phyloP scores from a whole-genome alignment of 2,888 invertebrate species.

The Synanthedon tipuliformis region DNA sequence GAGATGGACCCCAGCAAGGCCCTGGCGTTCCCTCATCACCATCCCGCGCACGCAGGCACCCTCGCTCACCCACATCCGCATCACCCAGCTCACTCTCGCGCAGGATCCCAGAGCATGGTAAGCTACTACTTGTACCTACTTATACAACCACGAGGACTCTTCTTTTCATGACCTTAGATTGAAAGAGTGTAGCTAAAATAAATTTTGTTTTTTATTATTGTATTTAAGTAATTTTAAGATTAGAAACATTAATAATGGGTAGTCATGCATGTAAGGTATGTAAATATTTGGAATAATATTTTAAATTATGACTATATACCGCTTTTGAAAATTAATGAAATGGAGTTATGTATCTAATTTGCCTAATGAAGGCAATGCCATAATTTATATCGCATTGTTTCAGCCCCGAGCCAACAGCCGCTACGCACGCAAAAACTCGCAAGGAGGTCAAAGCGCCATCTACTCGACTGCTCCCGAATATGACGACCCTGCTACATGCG shows the following conservation, averaged over 20 bases:
- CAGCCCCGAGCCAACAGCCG: conserved; percentile 77
- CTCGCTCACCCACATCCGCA: conserved; percentile 82
- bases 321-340: no score
- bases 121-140: conserved; percentile 14
- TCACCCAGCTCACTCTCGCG: conserved; percentile 83
- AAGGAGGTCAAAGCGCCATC: conserved; percentile 85
- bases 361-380: no score
- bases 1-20: conserved; percentile 95
- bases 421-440: conserved; percentile 78
- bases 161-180: no score
- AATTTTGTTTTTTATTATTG: no score
- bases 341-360: no score
- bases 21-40: conserved; percentile 88
- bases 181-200: no score
- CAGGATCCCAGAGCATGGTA: conserved; percentile 91
- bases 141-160: no score
- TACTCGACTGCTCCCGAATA: conserved; percentile 89
- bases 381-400: background rate
- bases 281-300: no score
- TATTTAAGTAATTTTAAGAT: no score
- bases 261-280: no score
- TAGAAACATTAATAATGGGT: no score
- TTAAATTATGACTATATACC: no score
- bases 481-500: conserved; percentile 93
- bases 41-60: conserved; percentile 79